Evolutionary conservation across 92 coral and sea anemone genomes (phyloP).

Genomic region (Siderastrea siderea): DNA sequence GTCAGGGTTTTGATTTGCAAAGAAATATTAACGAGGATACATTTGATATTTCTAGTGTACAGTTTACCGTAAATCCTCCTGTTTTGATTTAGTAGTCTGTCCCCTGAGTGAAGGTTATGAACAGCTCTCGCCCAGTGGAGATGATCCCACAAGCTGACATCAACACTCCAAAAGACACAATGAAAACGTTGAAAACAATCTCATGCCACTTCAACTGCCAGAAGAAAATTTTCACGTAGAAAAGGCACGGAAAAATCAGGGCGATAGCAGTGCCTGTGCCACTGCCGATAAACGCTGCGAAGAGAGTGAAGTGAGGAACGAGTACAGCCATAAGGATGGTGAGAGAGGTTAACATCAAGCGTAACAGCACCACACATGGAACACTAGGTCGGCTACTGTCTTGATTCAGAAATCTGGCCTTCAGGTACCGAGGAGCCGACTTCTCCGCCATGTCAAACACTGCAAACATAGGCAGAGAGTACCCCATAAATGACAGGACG

Average conservation of each 20-base stretch:
- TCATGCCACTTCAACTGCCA: slow-evolving; percentile 70
- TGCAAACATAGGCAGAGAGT: slow-evolving; percentile 83
- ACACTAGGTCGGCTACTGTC: slow-evolving; percentile 56
- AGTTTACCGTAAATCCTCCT: neutral
- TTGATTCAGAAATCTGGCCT: slow-evolving; percentile 61
- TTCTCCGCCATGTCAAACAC: slow-evolving; percentile 82
- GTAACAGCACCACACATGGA: slow-evolving; percentile 68
- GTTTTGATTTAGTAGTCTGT: slow-evolving; percentile 7
- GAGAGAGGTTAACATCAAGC: slow-evolving; percentile 60
- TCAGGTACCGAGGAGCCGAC: slow-evolving; percentile 61
- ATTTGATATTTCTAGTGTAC: neutral
- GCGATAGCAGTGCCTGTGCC: slow-evolving; percentile 78
- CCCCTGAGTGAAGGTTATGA: slow-evolving; percentile 32
- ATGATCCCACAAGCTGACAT: slow-evolving; percentile 75
- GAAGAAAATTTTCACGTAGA: slow-evolving; percentile 76
- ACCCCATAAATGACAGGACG: slow-evolving; percentile 75
- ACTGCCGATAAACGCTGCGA: slow-evolving; percentile 86
- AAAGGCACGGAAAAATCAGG: slow-evolving; percentile 82
- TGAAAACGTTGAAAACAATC: slow-evolving; percentile 69
- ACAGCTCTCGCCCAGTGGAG: slow-evolving; percentile 58
- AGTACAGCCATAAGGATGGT: slow-evolving; percentile 75
- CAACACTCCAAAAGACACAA: slow-evolving; percentile 75
- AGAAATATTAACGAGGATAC: neutral
- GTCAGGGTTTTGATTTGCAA: neutral
- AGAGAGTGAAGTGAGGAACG: slow-evolving; percentile 83